A percentile compares a stretch with the other conserved stretches of the same genome.
Evolutionary conservation across 2,888 invertebrate genomes (phyloP).

Genomic region (Heteropelma amictum): DNA sequence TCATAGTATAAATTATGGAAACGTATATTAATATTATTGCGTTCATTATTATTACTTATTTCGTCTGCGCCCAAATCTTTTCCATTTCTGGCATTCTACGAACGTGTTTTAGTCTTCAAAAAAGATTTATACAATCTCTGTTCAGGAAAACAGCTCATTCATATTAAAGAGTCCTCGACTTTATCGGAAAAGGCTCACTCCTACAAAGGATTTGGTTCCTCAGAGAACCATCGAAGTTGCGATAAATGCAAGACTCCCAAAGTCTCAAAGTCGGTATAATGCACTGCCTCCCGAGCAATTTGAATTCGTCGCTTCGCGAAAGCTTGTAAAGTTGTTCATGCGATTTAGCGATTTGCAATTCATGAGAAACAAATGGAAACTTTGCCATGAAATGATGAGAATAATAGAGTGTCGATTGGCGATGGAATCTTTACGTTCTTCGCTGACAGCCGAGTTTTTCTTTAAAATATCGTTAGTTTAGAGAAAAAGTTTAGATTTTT

Average conservation of each 20-base stretch:
- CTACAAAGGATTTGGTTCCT: neutral
- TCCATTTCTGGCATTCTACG: neutral
- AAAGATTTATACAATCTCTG: neutral
- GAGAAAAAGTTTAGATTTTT: too few relatives aligned
- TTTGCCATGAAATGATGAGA: neutral
- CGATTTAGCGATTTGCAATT: neutral
- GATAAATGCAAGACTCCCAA: conserved; percentile 8
- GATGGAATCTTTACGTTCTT: neutral
- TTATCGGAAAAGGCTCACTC: conserved; percentile 5
- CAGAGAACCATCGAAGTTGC: conserved; percentile 8
- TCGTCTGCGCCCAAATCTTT: too few relatives aligned
- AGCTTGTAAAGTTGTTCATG: neutral
- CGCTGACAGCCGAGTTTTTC: neutral
- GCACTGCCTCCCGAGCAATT: conserved; percentile 4
- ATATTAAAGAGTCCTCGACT: conserved; percentile 25
- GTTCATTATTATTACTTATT: too few relatives aligned
- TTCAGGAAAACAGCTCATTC: conserved; percentile 20
- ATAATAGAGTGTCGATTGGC: neutral
- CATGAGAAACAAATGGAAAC: neutral
- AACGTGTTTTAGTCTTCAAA: too few relatives aligned
- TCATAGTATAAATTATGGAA: too few relatives aligned
- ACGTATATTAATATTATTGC: too few relatives aligned
- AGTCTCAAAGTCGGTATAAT: neutral
- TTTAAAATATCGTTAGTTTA: too few relatives aligned
- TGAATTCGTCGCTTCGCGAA: conserved; percentile 11